Percentiles rank a stretch among this genome's conserved stretches.
Conservation (phyloP, 2,888 invertebrate species). For the Yponomeuta evonymella region DNA sequence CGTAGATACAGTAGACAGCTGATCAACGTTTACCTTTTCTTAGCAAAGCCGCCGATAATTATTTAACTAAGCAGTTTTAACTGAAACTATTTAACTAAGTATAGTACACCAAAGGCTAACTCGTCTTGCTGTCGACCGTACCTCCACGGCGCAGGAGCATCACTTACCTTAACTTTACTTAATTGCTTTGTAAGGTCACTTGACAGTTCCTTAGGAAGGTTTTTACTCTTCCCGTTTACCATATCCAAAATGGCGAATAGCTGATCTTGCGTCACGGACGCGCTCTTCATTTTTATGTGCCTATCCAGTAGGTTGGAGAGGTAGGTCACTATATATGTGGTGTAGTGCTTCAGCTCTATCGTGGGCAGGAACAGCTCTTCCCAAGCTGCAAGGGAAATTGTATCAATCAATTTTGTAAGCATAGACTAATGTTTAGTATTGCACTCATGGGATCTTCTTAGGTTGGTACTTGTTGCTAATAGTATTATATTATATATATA, state of each 20-base stretch:
- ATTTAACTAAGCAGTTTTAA: too few relatives aligned
- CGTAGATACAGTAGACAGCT: too few relatives aligned
- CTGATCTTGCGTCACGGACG: constrained; percentile 68
- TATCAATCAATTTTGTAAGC: background rate
- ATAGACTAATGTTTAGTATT: background rate
- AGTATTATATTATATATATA: too few relatives aligned
- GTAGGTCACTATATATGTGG: constrained; percentile 79
- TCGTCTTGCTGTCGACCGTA: background rate
- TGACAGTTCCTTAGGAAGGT: constrained; percentile 70
- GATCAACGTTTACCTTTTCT: too few relatives aligned
- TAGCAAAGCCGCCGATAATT: too few relatives aligned
- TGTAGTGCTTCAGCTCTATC: constrained; percentile 82
- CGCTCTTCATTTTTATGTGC: constrained; percentile 52
- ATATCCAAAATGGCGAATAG: constrained; percentile 78
- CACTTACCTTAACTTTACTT: constrained; percentile 73
- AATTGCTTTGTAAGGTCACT: constrained; percentile 73
- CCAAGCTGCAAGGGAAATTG: constrained; percentile 74
- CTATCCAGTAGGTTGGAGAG: constrained; percentile 70
- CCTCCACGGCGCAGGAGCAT: background rate
- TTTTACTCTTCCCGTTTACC: constrained; percentile 74
- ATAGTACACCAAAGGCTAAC: background rate
- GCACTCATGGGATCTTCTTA: background rate
- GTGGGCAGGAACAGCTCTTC: constrained; percentile 84
- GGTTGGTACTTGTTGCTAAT: too few relatives aligned
- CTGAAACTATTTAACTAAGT: background rate